phyloP scores from a whole-genome alignment of 2,888 invertebrate species.

The Tolmerus cingulatus region DNA sequence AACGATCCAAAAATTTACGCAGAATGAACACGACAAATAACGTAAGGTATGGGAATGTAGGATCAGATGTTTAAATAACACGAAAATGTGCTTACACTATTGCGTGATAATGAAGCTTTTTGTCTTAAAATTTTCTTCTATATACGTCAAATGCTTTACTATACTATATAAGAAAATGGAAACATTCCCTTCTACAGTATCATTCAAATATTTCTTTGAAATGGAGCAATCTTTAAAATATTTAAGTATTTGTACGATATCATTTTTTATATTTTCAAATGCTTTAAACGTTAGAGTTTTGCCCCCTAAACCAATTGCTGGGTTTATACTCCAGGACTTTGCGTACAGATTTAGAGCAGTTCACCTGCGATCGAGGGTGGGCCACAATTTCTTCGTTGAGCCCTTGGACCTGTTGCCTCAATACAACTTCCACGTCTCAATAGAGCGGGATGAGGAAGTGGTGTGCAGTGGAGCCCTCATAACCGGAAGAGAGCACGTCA shows the following conservation, averaged over 20 bases:
- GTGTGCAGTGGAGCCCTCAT: slow-evolving; percentile 12
- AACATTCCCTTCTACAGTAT: not conserved
- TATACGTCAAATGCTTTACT: too few relatives aligned
- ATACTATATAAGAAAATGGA: not conserved
- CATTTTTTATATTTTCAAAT: not conserved
- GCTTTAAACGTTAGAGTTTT: not conserved
- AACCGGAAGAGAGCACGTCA: not conserved
- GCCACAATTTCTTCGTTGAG: not conserved
- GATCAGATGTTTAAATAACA: too few relatives aligned
- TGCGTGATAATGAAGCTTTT: too few relatives aligned
- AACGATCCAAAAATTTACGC: too few relatives aligned
- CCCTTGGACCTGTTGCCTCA: not conserved
- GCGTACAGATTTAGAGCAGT: not conserved
- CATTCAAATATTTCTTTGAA: not conserved
- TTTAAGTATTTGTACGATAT: not conserved
- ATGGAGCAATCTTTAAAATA: not conserved
- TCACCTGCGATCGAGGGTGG: not conserved
- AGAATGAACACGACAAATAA: too few relatives aligned
- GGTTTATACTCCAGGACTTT: not conserved
- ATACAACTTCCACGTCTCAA: not conserved
- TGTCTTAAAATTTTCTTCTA: too few relatives aligned
- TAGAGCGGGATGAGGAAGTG: not conserved
- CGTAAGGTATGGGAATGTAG: too few relatives aligned
- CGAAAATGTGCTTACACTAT: too few relatives aligned
- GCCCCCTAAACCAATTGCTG: not conserved